A percentile compares a stretch with the other conserved stretches of the same genome.
Evolutionary conservation across 2,888 invertebrate genomes (phyloP).

Genomic region (Cerceris ruficornis): DNA sequence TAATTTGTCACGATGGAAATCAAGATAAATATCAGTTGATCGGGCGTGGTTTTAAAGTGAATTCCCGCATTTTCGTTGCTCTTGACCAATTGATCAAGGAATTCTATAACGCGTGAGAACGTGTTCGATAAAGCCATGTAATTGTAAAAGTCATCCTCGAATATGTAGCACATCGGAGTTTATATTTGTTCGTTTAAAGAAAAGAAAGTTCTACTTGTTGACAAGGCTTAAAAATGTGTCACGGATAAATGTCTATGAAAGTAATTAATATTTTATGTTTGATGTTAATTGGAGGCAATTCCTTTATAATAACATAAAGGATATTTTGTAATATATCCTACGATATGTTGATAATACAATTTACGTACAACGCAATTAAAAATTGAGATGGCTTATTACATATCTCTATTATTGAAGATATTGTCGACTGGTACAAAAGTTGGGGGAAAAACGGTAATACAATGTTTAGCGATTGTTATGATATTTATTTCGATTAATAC

Average conservation of each 20-base stretch:
- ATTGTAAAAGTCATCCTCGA: conserved; percentile 84
- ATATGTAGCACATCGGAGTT: conserved; percentile 87
- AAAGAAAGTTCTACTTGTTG: conserved; percentile 87
- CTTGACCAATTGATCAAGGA: not conserved
- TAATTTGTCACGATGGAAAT: conserved; percentile 83
- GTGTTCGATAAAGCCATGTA: conserved; percentile 80
- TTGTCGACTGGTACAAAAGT: too few species aligned
- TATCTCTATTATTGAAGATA: too few species aligned
- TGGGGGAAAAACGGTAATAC: too few species aligned
- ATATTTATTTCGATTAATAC: too few species aligned
- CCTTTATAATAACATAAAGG: conserved; percentile 26
- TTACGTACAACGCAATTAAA: too few species aligned
- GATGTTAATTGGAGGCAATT: not conserved
- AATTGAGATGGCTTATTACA: too few species aligned
- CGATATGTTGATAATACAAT: too few species aligned
- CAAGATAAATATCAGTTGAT: conserved; percentile 84
- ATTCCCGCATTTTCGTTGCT: conserved; percentile 43
- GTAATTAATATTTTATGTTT: not conserved
- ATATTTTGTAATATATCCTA: not conserved
- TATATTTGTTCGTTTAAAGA: conserved; percentile 88
- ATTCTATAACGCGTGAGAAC: conserved; percentile 41
- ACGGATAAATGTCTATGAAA: conserved; percentile 84
- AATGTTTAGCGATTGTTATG: too few species aligned
- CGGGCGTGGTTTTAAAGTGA: conserved; percentile 59
- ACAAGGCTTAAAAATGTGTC: conserved; percentile 86